These are phyloP conservation scores for Rana temporaria DNA, from an alignment of 2,113 vertebrate genomes.

Conservation along the genomic window DNA sequence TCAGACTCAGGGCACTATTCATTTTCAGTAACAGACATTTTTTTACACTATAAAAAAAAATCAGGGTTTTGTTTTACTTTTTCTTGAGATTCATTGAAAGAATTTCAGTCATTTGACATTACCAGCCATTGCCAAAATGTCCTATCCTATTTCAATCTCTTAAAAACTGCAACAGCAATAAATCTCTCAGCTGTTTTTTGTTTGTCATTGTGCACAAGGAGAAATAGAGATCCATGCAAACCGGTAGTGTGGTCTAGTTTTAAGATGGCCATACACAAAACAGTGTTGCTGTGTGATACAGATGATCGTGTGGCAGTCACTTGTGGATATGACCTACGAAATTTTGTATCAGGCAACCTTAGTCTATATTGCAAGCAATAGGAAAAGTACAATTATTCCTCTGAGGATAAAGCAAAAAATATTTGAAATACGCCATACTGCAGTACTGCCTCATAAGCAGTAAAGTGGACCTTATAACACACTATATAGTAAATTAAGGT, in stretches of 20 bases:
- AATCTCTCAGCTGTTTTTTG: constrained; percentile 36
- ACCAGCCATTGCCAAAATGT: constrained; percentile 26
- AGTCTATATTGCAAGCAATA: no score
- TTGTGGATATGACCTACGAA: no score
- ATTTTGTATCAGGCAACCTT: no score
- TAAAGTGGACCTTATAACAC: no score
- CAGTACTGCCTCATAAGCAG: no score
- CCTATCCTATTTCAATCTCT: constrained; percentile 22
- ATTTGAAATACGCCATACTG: no score
- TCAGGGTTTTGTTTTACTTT: neutral
- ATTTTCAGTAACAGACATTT: neutral
- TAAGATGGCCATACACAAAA: neutral
- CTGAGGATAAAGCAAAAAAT: no score
- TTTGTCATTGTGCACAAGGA: constrained; percentile 1
- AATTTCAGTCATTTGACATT: constrained; percentile 38
- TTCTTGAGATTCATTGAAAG: constrained; percentile 18
- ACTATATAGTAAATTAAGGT: no score
- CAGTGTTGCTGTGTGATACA: no score
- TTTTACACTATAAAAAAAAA: neutral
- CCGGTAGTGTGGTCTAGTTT: neutral
- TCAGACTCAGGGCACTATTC: neutral
- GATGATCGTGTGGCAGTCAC: no score
- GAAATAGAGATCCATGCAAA: neutral
- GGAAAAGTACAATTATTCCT: no score
- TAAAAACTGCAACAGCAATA: constrained; percentile 32